Evolutionary conservation across 2,888 invertebrate species (phyloP).

Genomic region (Arctia plantaginis): DNA sequence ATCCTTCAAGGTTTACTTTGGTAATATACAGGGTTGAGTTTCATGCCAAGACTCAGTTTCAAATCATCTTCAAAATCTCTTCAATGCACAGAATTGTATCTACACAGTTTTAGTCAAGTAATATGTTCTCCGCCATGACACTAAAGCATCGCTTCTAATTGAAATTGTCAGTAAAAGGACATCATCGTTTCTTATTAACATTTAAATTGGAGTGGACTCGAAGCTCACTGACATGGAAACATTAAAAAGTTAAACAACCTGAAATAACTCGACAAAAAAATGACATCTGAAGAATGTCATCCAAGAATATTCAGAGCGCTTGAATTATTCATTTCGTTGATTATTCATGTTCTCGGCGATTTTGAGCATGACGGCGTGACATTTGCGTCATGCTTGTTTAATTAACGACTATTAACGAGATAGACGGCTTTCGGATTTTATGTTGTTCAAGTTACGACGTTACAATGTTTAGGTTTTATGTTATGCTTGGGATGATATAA

Average conservation of each 20-base stretch:
- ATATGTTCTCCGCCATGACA: background rate
- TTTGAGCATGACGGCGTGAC: conserved; percentile 21
- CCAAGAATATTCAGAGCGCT: conserved; percentile 40
- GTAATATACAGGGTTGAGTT: background rate
- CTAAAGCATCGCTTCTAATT: background rate
- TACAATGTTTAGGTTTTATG: conserved; percentile 2
- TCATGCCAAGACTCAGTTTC: background rate
- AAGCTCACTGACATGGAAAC: background rate
- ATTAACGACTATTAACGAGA: conserved; percentile 41
- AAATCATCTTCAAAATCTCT: background rate
- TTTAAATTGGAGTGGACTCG: conserved; percentile 1
- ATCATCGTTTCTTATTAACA: conserved; percentile 10
- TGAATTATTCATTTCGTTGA: conserved; percentile 52
- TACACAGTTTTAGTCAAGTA: background rate
- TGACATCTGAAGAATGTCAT: conserved; percentile 31
- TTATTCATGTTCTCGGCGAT: conserved; percentile 47
- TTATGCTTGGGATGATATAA: background rate
- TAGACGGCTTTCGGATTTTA: conserved; percentile 22
- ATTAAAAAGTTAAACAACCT: conserved; percentile 33
- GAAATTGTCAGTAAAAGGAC: conserved; percentile 8
- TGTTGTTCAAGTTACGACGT: conserved; percentile 12
- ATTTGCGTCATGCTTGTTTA: conserved; percentile 36
- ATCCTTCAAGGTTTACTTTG: background rate
- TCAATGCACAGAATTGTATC: background rate
- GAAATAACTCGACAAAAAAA: conserved; percentile 43